Conservation (phyloP, 2,113 vertebrate species). For the Arizona elegans region DNA sequence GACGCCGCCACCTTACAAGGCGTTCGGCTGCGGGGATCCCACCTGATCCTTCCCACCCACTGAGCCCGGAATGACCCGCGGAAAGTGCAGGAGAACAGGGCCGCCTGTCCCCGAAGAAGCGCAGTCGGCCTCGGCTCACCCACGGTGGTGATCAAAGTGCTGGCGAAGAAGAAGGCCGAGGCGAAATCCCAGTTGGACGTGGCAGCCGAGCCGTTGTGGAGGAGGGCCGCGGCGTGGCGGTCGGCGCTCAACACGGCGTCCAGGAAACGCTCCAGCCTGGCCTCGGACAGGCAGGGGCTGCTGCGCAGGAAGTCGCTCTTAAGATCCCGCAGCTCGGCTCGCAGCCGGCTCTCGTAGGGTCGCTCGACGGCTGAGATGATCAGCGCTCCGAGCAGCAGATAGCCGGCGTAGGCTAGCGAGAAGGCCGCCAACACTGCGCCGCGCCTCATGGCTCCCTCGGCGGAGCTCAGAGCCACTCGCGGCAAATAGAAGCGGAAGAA, state of each 20-base stretch:
- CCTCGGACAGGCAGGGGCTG: constrained; percentile 76
- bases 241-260: constrained; percentile 74
- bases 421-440: background rate
- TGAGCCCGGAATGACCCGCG: background rate
- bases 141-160: constrained; percentile 88
- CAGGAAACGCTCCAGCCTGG: constrained; percentile 76
- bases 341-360: constrained; percentile 77
- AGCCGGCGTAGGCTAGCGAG: constrained; percentile 67
- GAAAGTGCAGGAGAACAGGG: background rate
- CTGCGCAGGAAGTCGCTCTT: constrained; percentile 73
- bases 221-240: constrained; percentile 76
- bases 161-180: constrained; percentile 85
- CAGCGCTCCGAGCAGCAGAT: constrained; percentile 81
- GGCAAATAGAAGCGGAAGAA: background rate
- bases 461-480: background rate
- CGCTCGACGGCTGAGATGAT: constrained; percentile 82
- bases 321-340: constrained; percentile 69
- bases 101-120: background rate
- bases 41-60: background rate
- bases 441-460: background rate
- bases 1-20: background rate
- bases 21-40: background rate
- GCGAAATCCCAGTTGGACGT: constrained; percentile 82
- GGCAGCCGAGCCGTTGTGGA: constrained; percentile 65
- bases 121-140: constrained; percentile 69